Evolutionary conservation across 2,797 vertebrate species (phyloP).

Genomic region (Diglossa cyanea): DNA sequence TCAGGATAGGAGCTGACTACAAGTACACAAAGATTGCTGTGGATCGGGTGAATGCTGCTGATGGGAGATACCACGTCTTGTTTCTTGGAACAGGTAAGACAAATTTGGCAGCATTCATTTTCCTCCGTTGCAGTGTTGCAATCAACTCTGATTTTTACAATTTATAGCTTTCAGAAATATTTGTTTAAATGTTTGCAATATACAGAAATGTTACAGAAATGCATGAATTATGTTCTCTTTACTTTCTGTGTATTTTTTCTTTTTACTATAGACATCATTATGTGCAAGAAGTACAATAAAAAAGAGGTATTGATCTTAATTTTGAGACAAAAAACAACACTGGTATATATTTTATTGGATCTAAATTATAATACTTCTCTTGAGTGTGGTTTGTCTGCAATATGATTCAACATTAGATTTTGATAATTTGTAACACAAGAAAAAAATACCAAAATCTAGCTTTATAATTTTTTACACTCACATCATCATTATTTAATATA

Average conservation of each 20-base stretch:
- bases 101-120: not conserved
- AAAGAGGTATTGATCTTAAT: not conserved
- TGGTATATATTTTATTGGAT: not conserved
- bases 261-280: not conserved
- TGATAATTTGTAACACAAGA: not conserved
- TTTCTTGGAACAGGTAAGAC: slow-evolving; percentile 93
- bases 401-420: not conserved
- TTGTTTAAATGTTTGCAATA: not conserved
- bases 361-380: not conserved
- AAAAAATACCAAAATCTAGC: not conserved
- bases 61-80: slow-evolving; percentile 93
- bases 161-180: not conserved
- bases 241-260: not conserved
- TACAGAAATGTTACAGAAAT: not conserved
- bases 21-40: slow-evolving; percentile 94
- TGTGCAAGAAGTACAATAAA: not conserved
- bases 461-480: not conserved
- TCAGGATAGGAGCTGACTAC: slow-evolving; percentile 89
- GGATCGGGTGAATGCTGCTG: slow-evolving; percentile 91
- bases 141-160: not conserved
- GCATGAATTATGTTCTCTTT: not conserved
- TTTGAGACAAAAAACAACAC: not conserved
- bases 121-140: not conserved
- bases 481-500: not conserved
- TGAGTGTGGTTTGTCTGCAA: not conserved